These are phyloP conservation scores for Nephila pilipes DNA, from an alignment of 1,140 invertebrate species.

Conservation along the genomic window DNA sequence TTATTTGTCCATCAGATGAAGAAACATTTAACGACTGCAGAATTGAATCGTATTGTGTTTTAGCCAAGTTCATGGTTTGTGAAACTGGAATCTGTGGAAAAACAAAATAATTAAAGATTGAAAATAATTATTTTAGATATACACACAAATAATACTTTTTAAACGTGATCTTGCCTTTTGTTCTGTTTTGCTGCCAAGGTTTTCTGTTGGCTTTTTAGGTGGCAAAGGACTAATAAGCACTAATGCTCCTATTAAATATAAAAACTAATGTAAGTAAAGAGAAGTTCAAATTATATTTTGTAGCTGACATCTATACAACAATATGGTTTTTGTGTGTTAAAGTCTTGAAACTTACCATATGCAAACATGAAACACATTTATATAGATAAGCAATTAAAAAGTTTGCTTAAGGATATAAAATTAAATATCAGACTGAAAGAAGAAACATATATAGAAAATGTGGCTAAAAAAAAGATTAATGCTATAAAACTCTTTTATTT, in stretches of 20 bases:
- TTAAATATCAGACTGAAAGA: no score
- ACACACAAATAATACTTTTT: background rate
- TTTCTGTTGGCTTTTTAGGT: background rate
- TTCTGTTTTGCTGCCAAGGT: background rate
- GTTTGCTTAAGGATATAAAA: no score
- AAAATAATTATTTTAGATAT: background rate
- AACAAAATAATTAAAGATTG: background rate
- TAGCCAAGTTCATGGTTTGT: background rate
- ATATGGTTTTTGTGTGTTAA: no score
- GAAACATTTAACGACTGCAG: conserved; percentile 43
- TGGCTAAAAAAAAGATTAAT: no score
- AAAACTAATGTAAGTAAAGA: background rate
- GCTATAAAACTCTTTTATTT: no score
- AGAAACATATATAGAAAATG: no score
- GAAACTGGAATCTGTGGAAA: background rate
- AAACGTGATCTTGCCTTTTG: background rate
- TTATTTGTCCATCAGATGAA: background rate
- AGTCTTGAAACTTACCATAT: no score
- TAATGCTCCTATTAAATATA: background rate
- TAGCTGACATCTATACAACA: no score
- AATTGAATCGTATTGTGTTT: conserved; percentile 30
- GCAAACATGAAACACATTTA: no score
- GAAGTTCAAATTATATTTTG: no score
- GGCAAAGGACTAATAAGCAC: background rate
- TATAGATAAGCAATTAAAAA: no score